Base-by-base conservation (phyloP, 2,888 invertebrate species). In the Patella pellucida region DNA sequence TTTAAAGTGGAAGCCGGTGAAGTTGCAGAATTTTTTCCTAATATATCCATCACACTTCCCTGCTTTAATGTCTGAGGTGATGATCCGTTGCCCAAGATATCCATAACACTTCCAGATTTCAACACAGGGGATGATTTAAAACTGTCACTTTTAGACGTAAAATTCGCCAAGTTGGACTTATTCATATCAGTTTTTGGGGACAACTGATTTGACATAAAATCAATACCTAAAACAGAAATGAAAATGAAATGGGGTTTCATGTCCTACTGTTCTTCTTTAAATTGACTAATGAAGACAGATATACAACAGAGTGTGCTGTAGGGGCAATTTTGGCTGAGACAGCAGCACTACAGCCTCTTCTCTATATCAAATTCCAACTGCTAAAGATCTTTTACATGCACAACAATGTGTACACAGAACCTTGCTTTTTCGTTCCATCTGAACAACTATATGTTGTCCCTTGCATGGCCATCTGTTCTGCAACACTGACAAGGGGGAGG, bases 61-160 rank as follows among this genome's bases (percentile, higher is more conserved):
- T 73, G 69, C 52, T 81, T 85, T 52, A 86, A 78, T 68, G 82
- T 82, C 27, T 75, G 52, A 1, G 82, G 77, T 72, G 41, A 27
- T 23, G 41, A 41, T 41, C 41, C 41, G 9, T 81, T 81, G 50
- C 86, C 86, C 1, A 88, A 76, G 69, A 89, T 82, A 76, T 89
- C 88, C 86, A 87, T 87, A 12, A 88, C 88, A 84, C 88, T 89
- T 23, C 89, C 89, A 9, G 76, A 69, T 50, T 51, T 19, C 19
- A 51, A 51, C 16, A 31, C 71, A 50, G 19, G 31, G 12, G 19
- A 41, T 15, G 16, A 14, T 50, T 19, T 16, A 70, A 15, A 70
- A n/a, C 4, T 12, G 4, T 19, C 51, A 16, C 50, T 16, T 23
- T 69, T 69, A 23, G 27, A 23, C 19, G 69, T 19, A n/a, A 62